phyloP scores from a whole-genome alignment of 2,888 invertebrate species.

The Psylliodes chrysocephalus region DNA sequence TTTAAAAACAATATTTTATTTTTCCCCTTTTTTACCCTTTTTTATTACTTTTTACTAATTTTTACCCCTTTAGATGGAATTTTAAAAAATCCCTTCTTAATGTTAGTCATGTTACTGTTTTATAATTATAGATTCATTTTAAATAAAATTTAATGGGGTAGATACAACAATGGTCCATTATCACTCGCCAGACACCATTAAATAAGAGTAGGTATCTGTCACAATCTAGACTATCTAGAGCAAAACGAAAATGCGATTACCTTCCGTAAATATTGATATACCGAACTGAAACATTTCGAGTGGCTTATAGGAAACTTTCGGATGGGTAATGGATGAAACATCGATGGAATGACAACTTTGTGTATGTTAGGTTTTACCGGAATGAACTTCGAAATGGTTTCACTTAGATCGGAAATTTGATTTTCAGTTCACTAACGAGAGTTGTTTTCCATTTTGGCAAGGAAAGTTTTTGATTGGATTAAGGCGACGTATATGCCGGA shows the following conservation, averaged over 20 bases:
- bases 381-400: constrained; percentile 22
- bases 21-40: too few species aligned
- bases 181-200: too few species aligned
- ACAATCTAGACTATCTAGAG: too few species aligned
- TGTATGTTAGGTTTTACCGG: constrained; percentile 27
- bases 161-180: too few species aligned
- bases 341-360: constrained; percentile 28
- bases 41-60: too few species aligned
- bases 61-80: too few species aligned
- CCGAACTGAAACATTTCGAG: constrained; percentile 13
- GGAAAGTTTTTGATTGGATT: constrained; percentile 18
- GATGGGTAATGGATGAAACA: constrained; percentile 28
- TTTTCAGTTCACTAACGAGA: constrained; percentile 27
- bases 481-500: background rate
- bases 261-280: constrained; percentile 22
- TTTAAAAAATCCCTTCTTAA: too few species aligned
- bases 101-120: too few species aligned
- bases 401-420: constrained; percentile 30
- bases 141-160: too few species aligned
- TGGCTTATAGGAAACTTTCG: constrained; percentile 25
- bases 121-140: too few species aligned
- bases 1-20: too few species aligned
- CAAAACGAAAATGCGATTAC: constrained; percentile 13
- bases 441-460: constrained; percentile 18
- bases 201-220: too few species aligned